Percentiles rank a stretch among this genome's conserved stretches.
Conservation (phyloP, 2,113 vertebrate genomes). For the Pygoscelis antarcticus region DNA sequence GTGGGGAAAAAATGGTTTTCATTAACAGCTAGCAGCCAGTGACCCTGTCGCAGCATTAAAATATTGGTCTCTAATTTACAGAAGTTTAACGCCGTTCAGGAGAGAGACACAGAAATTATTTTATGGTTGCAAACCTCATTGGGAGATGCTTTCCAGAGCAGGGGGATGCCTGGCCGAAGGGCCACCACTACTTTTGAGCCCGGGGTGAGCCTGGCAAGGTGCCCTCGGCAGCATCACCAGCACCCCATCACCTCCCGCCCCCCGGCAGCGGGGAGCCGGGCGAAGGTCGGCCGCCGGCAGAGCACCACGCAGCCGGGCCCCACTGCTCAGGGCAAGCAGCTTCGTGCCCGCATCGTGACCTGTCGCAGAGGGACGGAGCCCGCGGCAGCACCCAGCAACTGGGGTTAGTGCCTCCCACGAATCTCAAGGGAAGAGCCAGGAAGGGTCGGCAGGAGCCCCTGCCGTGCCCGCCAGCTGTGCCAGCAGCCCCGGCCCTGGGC, state of each 20-base stretch:
- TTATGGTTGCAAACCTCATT: neutral
- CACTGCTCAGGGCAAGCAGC: neutral
- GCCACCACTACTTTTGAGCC: neutral
- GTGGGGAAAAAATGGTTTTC: neutral
- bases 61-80: neutral
- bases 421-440: neutral
- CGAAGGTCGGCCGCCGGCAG: neutral
- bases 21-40: neutral
- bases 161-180: neutral
- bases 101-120: neutral
- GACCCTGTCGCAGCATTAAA: neutral
- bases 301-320: neutral
- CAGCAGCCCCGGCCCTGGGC: neutral
- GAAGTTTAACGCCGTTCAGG: neutral
- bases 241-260: neutral
- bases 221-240: neutral
- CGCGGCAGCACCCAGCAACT: neutral
- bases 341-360: fast-evolving
- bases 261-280: neutral
- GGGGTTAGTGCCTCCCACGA: fast-evolving
- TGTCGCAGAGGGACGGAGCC: neutral
- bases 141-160: neutral
- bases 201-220: neutral
- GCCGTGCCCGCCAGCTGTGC: neutral
- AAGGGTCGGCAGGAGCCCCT: neutral